Conservation (phyloP, 1,140 invertebrate genomes). For the Heliconius hermathena region DNA sequence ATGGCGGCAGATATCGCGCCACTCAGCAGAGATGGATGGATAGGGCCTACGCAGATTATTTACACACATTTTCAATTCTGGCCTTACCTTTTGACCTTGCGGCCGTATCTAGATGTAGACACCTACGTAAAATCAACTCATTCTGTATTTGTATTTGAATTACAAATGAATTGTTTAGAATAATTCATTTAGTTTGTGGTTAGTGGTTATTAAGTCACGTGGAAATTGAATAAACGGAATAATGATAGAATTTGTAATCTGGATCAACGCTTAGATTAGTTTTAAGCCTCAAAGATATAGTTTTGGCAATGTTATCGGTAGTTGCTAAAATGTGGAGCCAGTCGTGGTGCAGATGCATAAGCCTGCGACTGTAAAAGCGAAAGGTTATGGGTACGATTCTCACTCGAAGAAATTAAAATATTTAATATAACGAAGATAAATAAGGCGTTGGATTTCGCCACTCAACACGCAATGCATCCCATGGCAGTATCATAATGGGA, state of each 20-base stretch:
- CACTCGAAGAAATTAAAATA: no score
- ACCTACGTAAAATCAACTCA: background rate
- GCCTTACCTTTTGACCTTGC: slow-evolving; percentile 22
- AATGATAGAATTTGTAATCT: background rate
- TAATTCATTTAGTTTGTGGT: background rate
- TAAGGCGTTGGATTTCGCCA: no score
- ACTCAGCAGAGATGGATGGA: slow-evolving; percentile 18
- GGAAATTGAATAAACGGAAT: background rate
- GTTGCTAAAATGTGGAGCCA: no score
- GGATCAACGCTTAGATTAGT: background rate
- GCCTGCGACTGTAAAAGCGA: no score
- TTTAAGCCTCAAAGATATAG: background rate
- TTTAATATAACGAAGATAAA: no score
- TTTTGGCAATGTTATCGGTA: background rate
- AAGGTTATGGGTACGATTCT: no score
- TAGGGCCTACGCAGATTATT: slow-evolving; percentile 26
- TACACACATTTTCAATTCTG: slow-evolving; percentile 34
- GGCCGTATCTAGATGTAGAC: slow-evolving; percentile 5
- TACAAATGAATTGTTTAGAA: slow-evolving; percentile 10
- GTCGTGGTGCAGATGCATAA: no score
- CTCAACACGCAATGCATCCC: no score
- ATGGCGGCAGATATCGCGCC: slow-evolving; percentile 15
- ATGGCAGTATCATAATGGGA: no score
- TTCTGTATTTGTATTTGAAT: background rate
- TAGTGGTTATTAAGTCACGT: background rate